Evolutionary conservation across 2,797 vertebrate species (phyloP), one percentile per base, ranked within the genome.

Genomic region (Oryzias sinensis): DNA sequence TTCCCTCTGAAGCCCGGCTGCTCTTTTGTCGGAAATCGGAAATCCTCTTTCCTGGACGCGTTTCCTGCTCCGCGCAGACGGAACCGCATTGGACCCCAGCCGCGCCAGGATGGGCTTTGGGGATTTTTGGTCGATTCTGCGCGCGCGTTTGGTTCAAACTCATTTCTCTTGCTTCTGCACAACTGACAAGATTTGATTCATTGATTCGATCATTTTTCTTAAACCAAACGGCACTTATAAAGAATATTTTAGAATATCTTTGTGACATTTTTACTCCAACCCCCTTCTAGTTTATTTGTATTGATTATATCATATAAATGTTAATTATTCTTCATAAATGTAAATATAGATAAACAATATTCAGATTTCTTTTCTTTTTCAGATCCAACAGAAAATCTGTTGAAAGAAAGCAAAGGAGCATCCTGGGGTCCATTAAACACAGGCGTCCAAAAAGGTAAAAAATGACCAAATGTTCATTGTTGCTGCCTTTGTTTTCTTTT

Each of bases 11-110:
- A 90, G 84, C 91, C 89, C 89, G 88, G 89, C 90, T 87, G 84
- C 82, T 92, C 93, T 93, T 91, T 90, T 88, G 93, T 95, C 93
- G 91, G 94, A 95, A 95, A 95, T 94, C 95, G 96, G 97, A 98
- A 96, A 95, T 98, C 96, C 95, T 97, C 94, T 95, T 99, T 99
- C 97, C 97, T 99, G 97, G 92, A 98, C 96, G 95, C 96, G 94
- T 95, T 99, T 98, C 97, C 97, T 98, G 91, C 91, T 94, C 88
- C 84, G 43, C 56, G 56, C 71, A 75, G 75, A 72, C 64, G 75
- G 81, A 80, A 82, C 74, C 79, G 77, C 76, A 53, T 65, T 56
- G 74, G 52, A 70, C 70, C 57, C 47, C 27, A 52, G 33, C 67
- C 14, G 68, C 65, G 55, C 59, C 29, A 24, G 53, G 54, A 72